Evolutionary conservation across 2,888 invertebrate genomes (phyloP).

Genomic region (Catocala fraxini): DNA sequence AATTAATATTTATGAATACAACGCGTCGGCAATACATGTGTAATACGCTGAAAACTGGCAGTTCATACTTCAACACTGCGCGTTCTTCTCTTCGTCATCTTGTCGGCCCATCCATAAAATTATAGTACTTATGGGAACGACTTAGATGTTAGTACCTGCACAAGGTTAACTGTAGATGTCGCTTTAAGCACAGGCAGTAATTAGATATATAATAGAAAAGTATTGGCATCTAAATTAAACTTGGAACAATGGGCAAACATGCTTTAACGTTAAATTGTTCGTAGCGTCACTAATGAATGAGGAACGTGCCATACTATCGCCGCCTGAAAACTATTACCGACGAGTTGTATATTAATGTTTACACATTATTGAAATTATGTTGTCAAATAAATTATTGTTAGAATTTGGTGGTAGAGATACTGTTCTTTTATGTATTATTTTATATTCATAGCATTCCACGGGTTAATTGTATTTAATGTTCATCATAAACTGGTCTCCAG

Average conservation of each 20-base stretch:
- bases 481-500: too few species aligned
- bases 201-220: too few species aligned
- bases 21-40: conserved; percentile 4
- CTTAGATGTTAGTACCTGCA: too few species aligned
- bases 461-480: conserved; percentile 13
- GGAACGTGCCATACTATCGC: too few species aligned
- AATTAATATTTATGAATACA: conserved; percentile 10
- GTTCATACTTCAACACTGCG: too few species aligned
- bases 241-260: neutral
- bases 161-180: neutral
- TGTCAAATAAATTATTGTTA: conserved; percentile 5
- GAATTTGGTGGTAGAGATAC: too few species aligned
- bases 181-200: neutral
- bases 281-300: neutral
- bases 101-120: too few species aligned
- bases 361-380: conserved; percentile 3
- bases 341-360: neutral
- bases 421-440: too few species aligned
- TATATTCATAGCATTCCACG: conserved; percentile 1
- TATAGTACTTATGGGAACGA: too few species aligned
- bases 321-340: conserved; percentile 6
- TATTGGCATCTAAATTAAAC: too few species aligned
- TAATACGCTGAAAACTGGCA: too few species aligned
- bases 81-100: too few species aligned
- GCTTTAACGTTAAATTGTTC: neutral